Base-by-base conservation (phyloP, 2,797 vertebrate genomes). In the Pitangus sulphuratus region DNA sequence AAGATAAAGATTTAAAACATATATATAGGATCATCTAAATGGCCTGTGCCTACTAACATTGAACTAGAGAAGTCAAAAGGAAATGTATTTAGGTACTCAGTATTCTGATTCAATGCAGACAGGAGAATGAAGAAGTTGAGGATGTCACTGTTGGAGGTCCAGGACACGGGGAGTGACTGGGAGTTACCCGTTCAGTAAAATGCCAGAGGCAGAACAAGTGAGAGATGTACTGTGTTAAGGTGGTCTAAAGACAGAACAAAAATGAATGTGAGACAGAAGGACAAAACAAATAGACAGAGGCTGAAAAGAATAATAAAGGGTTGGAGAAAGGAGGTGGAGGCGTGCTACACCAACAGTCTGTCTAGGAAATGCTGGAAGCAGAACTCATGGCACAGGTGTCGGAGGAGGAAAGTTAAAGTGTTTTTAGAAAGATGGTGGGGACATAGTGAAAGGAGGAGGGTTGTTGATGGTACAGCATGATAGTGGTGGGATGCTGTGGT, bases 11-110 rank as follows among this genome's bases (percentile, higher is more conserved):
- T 93, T 75, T 90, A 82, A 92, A 97, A 84, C 9, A 7, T 85
- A 79, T 76, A 96, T 94, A 85, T 47, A 75, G 68, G 74, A 58
- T 92, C 47, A 83, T 93, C 68, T 93, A 68, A 87, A 58, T 44
- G 84, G 2, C 3, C 28, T 69, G 10, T 5, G 4, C 33, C 25
- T 61, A 22, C 68, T 77, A 39, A 30, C 11, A 17, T 44, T 28
- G 42, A 39, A 51, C 54, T 60, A 71, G 37, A 35, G 6, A 39
- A 93, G 11, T 68, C 18, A 42, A 78, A 89, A 87, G 25, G 24
- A 84, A 31, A 16, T 30, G 21, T n/a, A 44, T 35, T 56, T 69
- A 42, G 26, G 26, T 75, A 65, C 51, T 57, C 25, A 53, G 1
- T 83, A 9, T 81, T 95, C 90, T 85, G 62, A 60, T 76, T 83